Base-by-base conservation (phyloP, 2,888 invertebrate genomes). In the Graphium colonna region DNA sequence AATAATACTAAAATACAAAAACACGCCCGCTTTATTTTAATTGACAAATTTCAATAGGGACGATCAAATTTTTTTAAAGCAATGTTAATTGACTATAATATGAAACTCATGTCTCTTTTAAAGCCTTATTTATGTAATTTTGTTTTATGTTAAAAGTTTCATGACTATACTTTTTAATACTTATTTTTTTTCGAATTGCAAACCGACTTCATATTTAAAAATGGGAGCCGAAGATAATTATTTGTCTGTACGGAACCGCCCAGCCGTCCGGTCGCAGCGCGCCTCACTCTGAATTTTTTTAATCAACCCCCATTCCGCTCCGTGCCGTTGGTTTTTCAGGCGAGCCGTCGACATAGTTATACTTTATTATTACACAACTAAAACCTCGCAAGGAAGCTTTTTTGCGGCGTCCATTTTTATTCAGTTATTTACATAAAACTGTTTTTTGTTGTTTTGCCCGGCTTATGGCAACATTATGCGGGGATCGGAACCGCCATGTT, bases 341-440 rank as follows among this genome's bases (percentile, higher is more conserved):
- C 51, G 50, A 9, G 40, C 58, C 45, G 51, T 53, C 49, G 55
- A 58, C 62, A 61, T 61, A 65, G 61, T 65, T 63, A 65, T 64
- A 62, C 61, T 61, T 60, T 66, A 64, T 62, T 64, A 64, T 65
- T 61, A 64, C 60, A 60, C 63, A 47, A 58, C 52, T 52, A 51
- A 52, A 59, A 56, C 53, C 45, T 46, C 49, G 59, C 62, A 64
- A 68, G 68, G 68, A 71, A n/a, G 63, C 67, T 67, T 78, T 78
- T 75, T 75, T 73, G 65, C 63, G 49, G 55, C 61, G 62, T 71
- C 72, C 75, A 73, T 75, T 79, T 73, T 77, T 76, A 75, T 71
- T 67, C 68, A 68, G 63, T 64, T 63, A 70, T 69, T 82, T 74
- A 73, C 77, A 78, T 80, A 77, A 75, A 68, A 63, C 63, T 58